Percentiles rank a stretch among this genome's conserved stretches.
Conservation (phyloP, 2,888 invertebrate species). For the Sphaeridia pumilis region DNA sequence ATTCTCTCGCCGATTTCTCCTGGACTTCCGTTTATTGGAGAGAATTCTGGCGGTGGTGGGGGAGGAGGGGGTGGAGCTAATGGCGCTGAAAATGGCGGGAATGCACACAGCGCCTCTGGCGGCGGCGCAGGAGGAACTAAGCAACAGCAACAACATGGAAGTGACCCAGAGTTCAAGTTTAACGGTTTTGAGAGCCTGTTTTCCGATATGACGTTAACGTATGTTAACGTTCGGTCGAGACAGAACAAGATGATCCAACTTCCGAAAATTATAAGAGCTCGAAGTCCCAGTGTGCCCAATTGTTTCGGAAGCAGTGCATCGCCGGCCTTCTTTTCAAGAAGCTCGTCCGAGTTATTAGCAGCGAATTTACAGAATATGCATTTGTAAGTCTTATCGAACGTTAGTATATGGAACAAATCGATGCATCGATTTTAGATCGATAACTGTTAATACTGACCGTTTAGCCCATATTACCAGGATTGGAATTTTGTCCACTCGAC, state of each 20-base stretch:
- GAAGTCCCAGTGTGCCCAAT: background rate
- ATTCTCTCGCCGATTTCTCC: constrained; percentile 7
- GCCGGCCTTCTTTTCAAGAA: too few relatives aligned
- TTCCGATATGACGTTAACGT: constrained; percentile 13
- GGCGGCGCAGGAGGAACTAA: background rate
- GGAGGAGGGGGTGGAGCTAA: background rate
- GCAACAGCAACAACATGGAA: background rate
- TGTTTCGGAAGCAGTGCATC: too few relatives aligned
- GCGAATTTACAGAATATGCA: too few relatives aligned
- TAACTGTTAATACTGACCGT: too few relatives aligned
- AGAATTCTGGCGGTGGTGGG: too few relatives aligned
- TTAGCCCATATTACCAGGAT: too few relatives aligned
- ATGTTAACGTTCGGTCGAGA: constrained; percentile 10
- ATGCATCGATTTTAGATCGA: too few relatives aligned
- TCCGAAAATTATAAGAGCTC: constrained; percentile 9
- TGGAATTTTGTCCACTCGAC: too few relatives aligned
- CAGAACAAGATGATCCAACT: constrained; percentile 12
- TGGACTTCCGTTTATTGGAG: background rate
- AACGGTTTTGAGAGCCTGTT: background rate
- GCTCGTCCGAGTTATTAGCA: too few relatives aligned
- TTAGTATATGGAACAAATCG: too few relatives aligned
- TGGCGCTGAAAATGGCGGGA: background rate
- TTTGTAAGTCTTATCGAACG: too few relatives aligned
- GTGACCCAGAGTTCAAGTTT: background rate
- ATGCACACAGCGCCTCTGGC: background rate